These are phyloP conservation scores for Mylabris sibirica DNA, from an alignment of 2,888 invertebrate species.

Conservation along the genomic window DNA sequence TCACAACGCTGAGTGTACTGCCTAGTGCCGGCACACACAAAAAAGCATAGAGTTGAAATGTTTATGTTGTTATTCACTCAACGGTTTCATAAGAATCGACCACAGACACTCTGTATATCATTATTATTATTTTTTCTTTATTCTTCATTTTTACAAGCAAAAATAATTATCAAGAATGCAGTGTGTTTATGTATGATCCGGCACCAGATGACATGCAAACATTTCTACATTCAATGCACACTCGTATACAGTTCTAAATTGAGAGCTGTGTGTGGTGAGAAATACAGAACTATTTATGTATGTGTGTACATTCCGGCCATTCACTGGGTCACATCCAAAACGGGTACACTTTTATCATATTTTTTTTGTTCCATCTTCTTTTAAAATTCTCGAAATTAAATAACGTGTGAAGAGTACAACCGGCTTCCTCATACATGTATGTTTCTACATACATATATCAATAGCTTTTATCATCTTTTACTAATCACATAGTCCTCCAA, in stretches of 20 bases:
- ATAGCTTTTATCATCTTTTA: too few species aligned
- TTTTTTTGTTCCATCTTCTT: background rate
- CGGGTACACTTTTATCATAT: background rate
- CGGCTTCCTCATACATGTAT: background rate
- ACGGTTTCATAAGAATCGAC: too few species aligned
- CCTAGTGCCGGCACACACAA: too few species aligned
- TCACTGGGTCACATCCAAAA: constrained; percentile 23
- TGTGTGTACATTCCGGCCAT: constrained; percentile 23
- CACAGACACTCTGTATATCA: too few species aligned
- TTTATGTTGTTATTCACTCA: too few species aligned
- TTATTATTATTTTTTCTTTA: background rate
- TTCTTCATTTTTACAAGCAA: background rate
- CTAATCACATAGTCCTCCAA: too few species aligned
- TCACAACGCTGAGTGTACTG: too few species aligned
- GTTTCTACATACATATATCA: too few species aligned
- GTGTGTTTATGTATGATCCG: background rate
- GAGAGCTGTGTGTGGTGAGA: constrained; percentile 4
- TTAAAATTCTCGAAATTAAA: background rate
- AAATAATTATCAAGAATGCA: background rate
- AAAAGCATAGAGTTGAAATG: too few species aligned
- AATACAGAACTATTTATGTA: background rate
- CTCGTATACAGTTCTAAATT: constrained; percentile 1
- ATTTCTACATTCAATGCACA: background rate
- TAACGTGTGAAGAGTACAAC: background rate
- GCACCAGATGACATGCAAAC: constrained; percentile 7